Evolutionary conservation across 35 echinoderm and acorn worm genomes (phyloP), one percentile per base, ranked within the genome.

Genomic region (Eucidaris tribuloides): DNA sequence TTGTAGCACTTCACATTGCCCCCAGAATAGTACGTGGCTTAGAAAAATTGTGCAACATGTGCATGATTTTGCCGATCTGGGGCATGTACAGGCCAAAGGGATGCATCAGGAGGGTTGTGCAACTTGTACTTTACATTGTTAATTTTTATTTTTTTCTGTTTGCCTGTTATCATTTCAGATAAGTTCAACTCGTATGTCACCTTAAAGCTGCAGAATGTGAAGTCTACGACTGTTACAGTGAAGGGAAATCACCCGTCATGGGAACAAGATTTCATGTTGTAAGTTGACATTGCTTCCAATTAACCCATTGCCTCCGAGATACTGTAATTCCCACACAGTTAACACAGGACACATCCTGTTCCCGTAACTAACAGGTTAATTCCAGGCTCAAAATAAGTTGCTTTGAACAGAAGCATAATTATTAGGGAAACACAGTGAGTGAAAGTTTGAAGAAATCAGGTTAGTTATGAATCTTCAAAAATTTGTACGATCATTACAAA

Each of bases 241-340:
- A 83, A 87, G 71, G 94, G 94, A 39, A 97, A 91, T 45, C 87
- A 87, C 37, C 94, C 94, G 32, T 65, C 84, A n/a, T 97, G 89
- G 79, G 94, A 97, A 41, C 94, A 97, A 63, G 94, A 97, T 76
- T 97, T 97, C 78, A 97, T 97, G 94, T 97, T 97, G 94, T 97
- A 85, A 97, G 94, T 97, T 46, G 31, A 45, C 30, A n/a, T n/a
- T n/a, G n/a, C n/a, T n/a, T n/a, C n/a, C n/a, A n/a, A n/a, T n/a
- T 22, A 13, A 14, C 50, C 22, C 13, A 22, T 55, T 55, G n/a
- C n/a, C n/a, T n/a, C n/a, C n/a, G n/a, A n/a, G n/a, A n/a, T n/a
- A n/a, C n/a, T n/a, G n/a, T n/a, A n/a, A n/a, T n/a, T n/a, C n/a
- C n/a, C n/a, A n/a, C n/a, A n/a, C n/a, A n/a, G n/a, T n/a, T n/a